A percentile compares a stretch with the other conserved stretches of the same genome.
Evolutionary conservation across 2,113 vertebrate genomes (phyloP).

Genomic region (Columbina picui): DNA sequence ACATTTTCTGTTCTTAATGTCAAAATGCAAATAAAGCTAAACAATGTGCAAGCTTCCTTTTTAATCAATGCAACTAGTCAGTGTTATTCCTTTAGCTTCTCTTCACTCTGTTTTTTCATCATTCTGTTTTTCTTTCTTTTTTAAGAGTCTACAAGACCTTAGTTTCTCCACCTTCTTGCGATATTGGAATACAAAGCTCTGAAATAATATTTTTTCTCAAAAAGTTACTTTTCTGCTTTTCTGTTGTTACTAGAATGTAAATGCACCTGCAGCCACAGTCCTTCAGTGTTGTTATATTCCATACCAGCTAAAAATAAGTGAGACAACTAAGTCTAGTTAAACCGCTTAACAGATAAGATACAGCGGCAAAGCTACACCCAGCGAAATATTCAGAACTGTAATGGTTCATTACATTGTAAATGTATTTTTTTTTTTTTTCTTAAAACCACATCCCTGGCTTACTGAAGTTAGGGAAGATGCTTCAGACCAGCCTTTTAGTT

Average conservation of each 20-base stretch:
- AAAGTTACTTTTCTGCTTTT: background rate
- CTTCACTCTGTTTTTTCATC: background rate
- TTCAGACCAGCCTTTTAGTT: background rate
- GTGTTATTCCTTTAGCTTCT: background rate
- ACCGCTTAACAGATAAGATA: slow-evolving; percentile 62
- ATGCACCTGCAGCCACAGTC: background rate
- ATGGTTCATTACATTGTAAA: background rate
- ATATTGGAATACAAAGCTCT: background rate
- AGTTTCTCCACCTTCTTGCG: background rate
- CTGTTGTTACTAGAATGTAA: background rate
- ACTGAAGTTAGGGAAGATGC: background rate
- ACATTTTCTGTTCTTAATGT: background rate
- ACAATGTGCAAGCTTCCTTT: background rate
- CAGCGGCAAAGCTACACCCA: background rate
- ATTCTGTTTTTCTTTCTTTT: background rate
- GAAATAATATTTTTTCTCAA: background rate
- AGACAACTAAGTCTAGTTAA: slow-evolving; percentile 54
- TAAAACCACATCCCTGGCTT: background rate
- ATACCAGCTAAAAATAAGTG: slow-evolving; percentile 58
- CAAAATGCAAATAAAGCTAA: background rate
- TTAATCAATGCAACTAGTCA: background rate
- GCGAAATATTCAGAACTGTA: background rate
- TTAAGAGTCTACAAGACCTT: background rate
- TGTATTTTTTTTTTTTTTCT: background rate
- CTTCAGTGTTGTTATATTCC: background rate